These are phyloP conservation scores for Subacronicta megacephala DNA, from an alignment of 2,888 invertebrate species.

Conservation along the genomic window DNA sequence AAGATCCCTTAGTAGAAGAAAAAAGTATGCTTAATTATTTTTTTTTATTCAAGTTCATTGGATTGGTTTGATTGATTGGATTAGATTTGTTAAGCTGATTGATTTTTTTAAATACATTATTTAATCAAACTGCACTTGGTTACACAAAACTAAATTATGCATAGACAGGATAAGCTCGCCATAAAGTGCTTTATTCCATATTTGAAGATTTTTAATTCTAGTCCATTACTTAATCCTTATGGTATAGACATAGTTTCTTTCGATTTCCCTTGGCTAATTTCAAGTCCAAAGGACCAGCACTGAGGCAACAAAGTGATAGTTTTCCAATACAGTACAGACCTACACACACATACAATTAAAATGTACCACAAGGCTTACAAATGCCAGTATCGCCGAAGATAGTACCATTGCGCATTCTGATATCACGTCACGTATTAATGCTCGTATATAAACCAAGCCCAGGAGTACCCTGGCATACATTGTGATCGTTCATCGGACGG, in stretches of 20 bases:
- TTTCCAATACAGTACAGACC: conserved; percentile 78
- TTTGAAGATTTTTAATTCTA: not conserved
- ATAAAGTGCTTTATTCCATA: no score
- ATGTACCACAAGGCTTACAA: conserved; percentile 73
- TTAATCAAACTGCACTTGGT: no score
- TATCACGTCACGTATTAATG: conserved; percentile 88
- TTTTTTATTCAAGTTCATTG: no score
- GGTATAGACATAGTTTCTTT: conserved; percentile 35
- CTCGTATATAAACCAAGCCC: conserved; percentile 89
- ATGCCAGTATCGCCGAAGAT: conserved; percentile 72
- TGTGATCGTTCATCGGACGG: conserved; percentile 81
- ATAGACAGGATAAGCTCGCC: no score
- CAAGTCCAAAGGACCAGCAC: conserved; percentile 45
- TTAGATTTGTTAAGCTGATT: no score
- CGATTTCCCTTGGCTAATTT: conserved; percentile 47
- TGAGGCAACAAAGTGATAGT: conserved; percentile 74
- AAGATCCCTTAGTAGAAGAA: no score
- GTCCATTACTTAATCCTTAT: conserved; percentile 11
- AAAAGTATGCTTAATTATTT: no score
- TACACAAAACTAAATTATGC: no score
- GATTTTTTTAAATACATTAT: no score
- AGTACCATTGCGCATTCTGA: conserved; percentile 76
- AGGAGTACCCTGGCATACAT: conserved; percentile 85
- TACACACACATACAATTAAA: conserved; percentile 75
- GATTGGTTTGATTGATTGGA: no score